Evolutionary conservation across 2,888 invertebrate genomes (phyloP), one percentile per base, ranked within the genome.

Genomic region (Amphipyra berbera): DNA sequence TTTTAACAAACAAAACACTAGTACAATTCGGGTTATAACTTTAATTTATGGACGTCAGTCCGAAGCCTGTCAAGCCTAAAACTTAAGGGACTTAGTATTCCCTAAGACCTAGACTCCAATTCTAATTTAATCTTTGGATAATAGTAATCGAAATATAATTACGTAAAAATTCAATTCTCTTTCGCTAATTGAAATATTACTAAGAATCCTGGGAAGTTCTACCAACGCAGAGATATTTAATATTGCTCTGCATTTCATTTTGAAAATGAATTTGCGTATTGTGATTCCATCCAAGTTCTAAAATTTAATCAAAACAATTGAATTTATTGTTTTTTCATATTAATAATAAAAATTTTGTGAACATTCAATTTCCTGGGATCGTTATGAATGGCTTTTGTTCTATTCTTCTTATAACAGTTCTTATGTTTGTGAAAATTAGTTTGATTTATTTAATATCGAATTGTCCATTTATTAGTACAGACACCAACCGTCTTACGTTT

Each of bases 301-400:
- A 67, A 76, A 76, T 74, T 71, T 74, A 79, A 78, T 79, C 66
- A 67, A 64, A 71, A 62, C 61, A 73, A 75, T 79, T 75, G 56
- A 60, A 59, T 67, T 71, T 61, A 75, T 75, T 79, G 65, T 79
- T 70, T 73, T n/a, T 75, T 57, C 55, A 33, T 52, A 61, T 67
- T 78, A 67, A 67, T 73, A 69, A 72, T 40, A 45, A 46, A 15
- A 38, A 65, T 65, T 76, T 62, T 69, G 45, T 47, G 42, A 61
- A 52, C 14, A 40, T 72, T 61, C 55, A 42, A 68, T 70, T 65
- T 78, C 61, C 48, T 44, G 14, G 9, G 13, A 27, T 50, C 47
- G 14, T 47, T 47, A 13, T 14, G 33, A 35, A 47, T 47, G 6
- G 35, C 49, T 50, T 50, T 67, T 50, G 53, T 60, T 60, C 4